These are phyloP conservation scores for Ranitomeya variabilis DNA, from an alignment of 2,113 vertebrate genomes.

Conservation along the genomic window DNA sequence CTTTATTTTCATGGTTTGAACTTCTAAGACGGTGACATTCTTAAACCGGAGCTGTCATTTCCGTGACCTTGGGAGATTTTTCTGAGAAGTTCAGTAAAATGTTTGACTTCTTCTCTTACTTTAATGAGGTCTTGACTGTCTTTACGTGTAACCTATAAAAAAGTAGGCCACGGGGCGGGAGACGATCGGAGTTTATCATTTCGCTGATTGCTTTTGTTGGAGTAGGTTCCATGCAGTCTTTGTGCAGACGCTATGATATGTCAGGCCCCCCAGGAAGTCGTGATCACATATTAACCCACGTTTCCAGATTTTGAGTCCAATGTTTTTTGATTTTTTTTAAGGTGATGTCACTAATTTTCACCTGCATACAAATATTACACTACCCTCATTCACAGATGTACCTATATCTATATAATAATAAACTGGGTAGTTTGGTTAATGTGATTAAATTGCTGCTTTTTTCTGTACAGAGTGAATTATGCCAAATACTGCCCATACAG, in stretches of 20 bases:
- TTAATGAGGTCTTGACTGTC: not conserved
- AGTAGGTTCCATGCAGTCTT: not conserved
- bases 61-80: not conserved
- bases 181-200: not conserved
- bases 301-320: too few species aligned
- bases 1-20: not conserved
- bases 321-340: too few species aligned
- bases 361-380: too few species aligned
- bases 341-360: too few species aligned
- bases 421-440: too few species aligned
- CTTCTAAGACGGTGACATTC: not conserved
- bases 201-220: not conserved
- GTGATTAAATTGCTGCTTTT: too few species aligned
- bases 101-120: not conserved
- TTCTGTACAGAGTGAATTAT: too few species aligned
- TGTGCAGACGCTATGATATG: not conserved
- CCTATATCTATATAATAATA: too few species aligned
- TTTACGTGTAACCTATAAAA: not conserved
- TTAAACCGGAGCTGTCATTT: not conserved
- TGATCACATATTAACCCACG: not conserved
- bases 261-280: too few species aligned
- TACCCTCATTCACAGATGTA: too few species aligned
- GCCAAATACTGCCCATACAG: too few species aligned
- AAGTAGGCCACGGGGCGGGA: not conserved
- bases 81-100: not conserved